These are phyloP conservation scores for Creontiades dilutus DNA, from an alignment of 2,888 invertebrate genomes.

Conservation along the genomic window DNA sequence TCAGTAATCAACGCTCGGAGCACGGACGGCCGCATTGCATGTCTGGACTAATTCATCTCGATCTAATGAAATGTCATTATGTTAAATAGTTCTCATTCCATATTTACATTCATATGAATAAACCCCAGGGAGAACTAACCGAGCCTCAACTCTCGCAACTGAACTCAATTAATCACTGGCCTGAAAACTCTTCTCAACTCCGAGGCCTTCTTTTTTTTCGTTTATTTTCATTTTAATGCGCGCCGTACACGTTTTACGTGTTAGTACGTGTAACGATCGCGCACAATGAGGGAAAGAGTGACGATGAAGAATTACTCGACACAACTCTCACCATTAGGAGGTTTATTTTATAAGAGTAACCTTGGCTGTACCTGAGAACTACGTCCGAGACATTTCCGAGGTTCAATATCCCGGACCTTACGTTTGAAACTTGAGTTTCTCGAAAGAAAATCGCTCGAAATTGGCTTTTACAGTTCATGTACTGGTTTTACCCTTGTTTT, in stretches of 20 bases:
- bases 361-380: no score
- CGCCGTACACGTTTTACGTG: slow-evolving; percentile 17
- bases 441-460: no score
- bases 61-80: slow-evolving; percentile 68
- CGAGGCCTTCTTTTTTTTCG: neutral
- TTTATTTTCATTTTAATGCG: slow-evolving; percentile 37
- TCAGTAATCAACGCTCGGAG: slow-evolving; percentile 55
- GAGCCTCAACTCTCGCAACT: slow-evolving; percentile 55
- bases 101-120: slow-evolving; percentile 67
- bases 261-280: neutral
- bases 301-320: slow-evolving; percentile 12
- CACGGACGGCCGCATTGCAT: slow-evolving; percentile 55
- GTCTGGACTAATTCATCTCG: slow-evolving; percentile 61
- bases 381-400: no score
- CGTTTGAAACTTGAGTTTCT: no score
- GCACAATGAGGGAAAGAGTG: slow-evolving; percentile 24
- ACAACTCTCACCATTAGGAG: neutral
- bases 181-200: slow-evolving; percentile 13
- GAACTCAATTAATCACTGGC: slow-evolving; percentile 57
- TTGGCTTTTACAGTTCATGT: no score
- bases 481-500: no score
- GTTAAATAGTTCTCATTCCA: slow-evolving; percentile 65
- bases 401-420: no score
- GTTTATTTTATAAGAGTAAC: no score
- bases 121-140: slow-evolving; percentile 56